Conservation (phyloP, 2,113 vertebrate species). For the Tichodroma muraria region DNA sequence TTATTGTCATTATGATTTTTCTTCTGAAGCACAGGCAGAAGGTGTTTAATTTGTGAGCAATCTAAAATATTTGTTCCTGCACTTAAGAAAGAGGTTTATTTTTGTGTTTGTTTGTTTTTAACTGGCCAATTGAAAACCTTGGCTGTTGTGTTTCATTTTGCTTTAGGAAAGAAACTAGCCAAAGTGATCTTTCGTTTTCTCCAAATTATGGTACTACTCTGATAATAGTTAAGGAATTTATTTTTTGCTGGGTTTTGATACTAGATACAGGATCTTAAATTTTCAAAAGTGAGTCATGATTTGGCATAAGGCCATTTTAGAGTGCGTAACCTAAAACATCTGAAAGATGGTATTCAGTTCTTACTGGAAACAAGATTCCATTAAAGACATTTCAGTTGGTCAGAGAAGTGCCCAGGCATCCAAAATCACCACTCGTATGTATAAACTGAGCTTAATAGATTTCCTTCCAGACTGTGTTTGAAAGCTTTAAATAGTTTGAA, state of each 20-base stretch:
- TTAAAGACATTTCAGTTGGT: background rate
- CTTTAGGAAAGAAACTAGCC: background rate
- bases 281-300: background rate
- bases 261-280: background rate
- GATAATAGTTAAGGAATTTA: background rate
- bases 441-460: background rate
- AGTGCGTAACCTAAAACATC: background rate
- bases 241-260: background rate
- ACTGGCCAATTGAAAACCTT: background rate
- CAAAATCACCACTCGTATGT: background rate
- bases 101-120: background rate
- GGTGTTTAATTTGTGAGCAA: background rate
- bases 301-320: background rate
- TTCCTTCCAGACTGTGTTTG: background rate
- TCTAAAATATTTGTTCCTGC: background rate
- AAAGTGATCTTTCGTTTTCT: background rate
- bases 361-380: background rate
- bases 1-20: background rate
- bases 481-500: background rate
- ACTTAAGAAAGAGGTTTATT: background rate
- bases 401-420: background rate
- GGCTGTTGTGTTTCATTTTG: background rate
- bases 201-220: background rate
- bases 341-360: constrained; percentile 11
- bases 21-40: background rate